Conservation (phyloP, 2,113 vertebrate species). For the Laticauda laticaudata region DNA sequence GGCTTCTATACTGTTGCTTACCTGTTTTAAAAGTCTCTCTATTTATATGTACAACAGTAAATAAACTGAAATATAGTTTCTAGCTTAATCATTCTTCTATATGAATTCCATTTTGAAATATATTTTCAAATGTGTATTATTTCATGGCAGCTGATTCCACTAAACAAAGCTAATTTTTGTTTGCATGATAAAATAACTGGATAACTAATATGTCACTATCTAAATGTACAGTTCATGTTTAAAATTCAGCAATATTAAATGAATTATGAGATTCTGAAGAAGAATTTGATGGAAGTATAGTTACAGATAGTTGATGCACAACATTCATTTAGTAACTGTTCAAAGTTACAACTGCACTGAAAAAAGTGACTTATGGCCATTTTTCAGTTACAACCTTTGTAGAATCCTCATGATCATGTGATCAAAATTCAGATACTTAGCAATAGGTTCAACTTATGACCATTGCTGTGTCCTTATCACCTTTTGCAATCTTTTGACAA, state of each 20-base stretch:
- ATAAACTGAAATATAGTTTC: not conserved
- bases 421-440: too few species aligned
- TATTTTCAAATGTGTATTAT: not conserved
- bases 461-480: too few species aligned
- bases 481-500: too few species aligned
- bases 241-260: not conserved
- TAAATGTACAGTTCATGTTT: not conserved
- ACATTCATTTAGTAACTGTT: too few species aligned
- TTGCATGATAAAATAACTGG: not conserved
- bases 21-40: not conserved
- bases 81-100: not conserved
- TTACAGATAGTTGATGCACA: too few species aligned
- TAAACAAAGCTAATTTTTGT: not conserved
- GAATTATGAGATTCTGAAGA: slow-evolving; percentile 12
- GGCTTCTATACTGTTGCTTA: not conserved
- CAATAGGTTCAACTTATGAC: too few species aligned
- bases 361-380: too few species aligned
- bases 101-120: not conserved
- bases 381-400: too few species aligned
- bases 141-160: not conserved
- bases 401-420: too few species aligned
- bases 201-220: not conserved
- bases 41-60: not conserved
- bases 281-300: not conserved
- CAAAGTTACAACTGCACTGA: too few species aligned